Evolutionary conservation across 2,113 vertebrate genomes (phyloP), one percentile per base, ranked within the genome.

Genomic region (Prinia subflava): DNA sequence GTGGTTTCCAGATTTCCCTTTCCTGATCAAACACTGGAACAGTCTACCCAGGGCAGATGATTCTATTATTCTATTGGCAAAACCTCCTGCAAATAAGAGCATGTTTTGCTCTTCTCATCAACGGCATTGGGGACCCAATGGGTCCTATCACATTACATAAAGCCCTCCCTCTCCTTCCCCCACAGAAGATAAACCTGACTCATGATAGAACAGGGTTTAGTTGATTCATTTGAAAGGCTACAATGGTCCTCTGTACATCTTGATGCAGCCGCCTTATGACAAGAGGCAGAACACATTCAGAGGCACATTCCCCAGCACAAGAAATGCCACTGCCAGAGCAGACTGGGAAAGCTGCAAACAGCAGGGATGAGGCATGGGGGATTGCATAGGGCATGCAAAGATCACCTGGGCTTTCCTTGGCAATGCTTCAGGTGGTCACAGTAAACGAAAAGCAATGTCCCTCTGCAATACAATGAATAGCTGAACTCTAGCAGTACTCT

Each of bases 301-400:
- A 89, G 20, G 15, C 3, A 35, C 27, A 35, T 68, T 89, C 14
- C 11, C 2, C 49, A 68, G 44, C 1, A 2, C 35, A 30, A 44
- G 14, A 84, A 84, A 46, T 62, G n/a, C 14, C 27, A 24, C 30
- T 60, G 41, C 35, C 80, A 55, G 52, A 71, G 18, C 0, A 8
- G 53, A 33, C 41, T 62, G 2, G 1, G 41, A 47, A 42, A 88
- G 19, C 23, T 57, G 46, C 22, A 46, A 9, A 4, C 9, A n/a
- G 33, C 1, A 1, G 24, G 18, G 37, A 30, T 10, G 39, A 13
- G 46, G 10, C 37, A 53, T 1, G 4, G 12, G 12, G 10, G 5
- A 31, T 46, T 30, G 41, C 22, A 70, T 27, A 44, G 22, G 39
- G 15, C 23, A 13, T 7, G 35, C 31, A 60, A 35, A 92, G 27